A percentile compares a stretch with the other conserved stretches of the same genome.
These are phyloP conservation scores for Muraenolepis orangiensis DNA, from an alignment of 2,797 vertebrate genomes.

Conservation along the genomic window DNA sequence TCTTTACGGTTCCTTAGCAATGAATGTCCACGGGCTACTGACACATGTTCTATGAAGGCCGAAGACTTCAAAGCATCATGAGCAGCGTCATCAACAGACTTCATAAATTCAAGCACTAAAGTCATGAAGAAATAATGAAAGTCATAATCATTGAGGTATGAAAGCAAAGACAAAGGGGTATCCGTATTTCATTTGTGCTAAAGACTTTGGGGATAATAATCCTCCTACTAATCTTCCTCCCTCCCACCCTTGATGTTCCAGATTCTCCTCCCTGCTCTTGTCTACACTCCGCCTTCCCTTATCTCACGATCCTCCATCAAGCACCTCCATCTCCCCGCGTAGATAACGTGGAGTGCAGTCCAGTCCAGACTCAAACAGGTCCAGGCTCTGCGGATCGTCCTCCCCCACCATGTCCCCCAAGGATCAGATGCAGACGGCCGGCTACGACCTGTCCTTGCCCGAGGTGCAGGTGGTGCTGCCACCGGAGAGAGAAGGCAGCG, in stretches of 20 bases:
- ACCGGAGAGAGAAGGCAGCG: neutral
- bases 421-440: neutral
- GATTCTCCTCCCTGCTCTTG: neutral
- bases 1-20: neutral
- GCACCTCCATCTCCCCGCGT: neutral
- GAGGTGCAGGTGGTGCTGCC: neutral
- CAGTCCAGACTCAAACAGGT: neutral
- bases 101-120: too few relatives aligned
- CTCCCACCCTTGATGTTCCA: neutral
- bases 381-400: neutral
- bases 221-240: too few relatives aligned
- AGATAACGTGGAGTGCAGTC: neutral
- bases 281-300: neutral
- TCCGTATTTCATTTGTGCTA: neutral
- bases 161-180: neutral
- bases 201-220: neutral
- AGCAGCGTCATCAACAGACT: too few relatives aligned
- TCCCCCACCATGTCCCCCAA: neutral
- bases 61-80: too few relatives aligned
- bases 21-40: neutral
- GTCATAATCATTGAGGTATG: neutral
- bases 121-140: neutral
- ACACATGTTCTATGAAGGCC: neutral
- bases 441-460: neutral
- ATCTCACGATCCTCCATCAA: neutral